Evolutionary conservation across 2,797 vertebrate species (phyloP).

Genomic region (Craterocephalus amniculus): DNA sequence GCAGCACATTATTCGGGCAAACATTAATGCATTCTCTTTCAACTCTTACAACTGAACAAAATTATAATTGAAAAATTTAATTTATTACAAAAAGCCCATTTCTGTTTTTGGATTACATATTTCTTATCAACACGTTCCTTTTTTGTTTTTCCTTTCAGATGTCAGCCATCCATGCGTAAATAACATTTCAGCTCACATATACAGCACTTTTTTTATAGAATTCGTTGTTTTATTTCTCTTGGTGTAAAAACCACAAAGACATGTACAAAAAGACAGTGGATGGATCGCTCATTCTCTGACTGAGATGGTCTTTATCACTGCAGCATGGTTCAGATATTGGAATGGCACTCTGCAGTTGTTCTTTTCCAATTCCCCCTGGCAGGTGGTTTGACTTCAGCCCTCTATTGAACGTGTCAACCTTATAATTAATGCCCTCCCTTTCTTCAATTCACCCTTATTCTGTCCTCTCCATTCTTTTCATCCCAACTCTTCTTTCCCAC

Average conservation of each 20-base stretch:
- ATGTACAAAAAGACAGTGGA: constrained; percentile 7
- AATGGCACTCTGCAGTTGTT: constrained; percentile 43
- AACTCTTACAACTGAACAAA: background rate
- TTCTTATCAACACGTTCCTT: background rate
- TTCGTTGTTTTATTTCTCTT: constrained; percentile 4
- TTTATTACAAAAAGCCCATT: background rate
- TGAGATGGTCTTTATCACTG: constrained; percentile 48
- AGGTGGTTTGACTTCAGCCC: constrained; percentile 64
- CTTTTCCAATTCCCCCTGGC: constrained; percentile 65
- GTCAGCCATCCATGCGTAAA: background rate
- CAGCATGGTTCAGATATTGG: constrained; percentile 45
- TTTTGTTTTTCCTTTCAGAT: background rate
- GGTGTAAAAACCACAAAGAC: constrained; percentile 14
- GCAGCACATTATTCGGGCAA: background rate
- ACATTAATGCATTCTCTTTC: background rate
- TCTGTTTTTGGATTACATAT: background rate
- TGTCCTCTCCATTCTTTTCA: constrained; percentile 47
- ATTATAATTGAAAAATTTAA: background rate
- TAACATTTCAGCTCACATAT: background rate
- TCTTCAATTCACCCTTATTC: constrained; percentile 55
- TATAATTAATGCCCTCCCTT: constrained; percentile 72
- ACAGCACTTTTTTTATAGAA: background rate
- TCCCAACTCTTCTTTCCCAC: constrained; percentile 35
- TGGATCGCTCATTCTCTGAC: constrained; percentile 16
- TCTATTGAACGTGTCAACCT: constrained; percentile 70